These are phyloP conservation scores for Galbula dea DNA, from an alignment of 2,113 vertebrate species.

Conservation along the genomic window DNA sequence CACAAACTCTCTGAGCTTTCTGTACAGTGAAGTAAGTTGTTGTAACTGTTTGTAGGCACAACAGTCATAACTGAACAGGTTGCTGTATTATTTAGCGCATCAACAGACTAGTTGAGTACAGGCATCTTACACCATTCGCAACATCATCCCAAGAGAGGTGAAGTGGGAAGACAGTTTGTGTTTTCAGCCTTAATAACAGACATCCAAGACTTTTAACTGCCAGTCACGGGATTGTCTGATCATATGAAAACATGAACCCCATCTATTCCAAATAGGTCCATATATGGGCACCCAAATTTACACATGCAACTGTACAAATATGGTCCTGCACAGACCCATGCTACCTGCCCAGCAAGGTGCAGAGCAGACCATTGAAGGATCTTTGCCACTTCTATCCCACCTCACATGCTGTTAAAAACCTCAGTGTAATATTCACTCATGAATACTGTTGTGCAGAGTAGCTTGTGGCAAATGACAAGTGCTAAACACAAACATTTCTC, in stretches of 20 bases:
- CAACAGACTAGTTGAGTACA: accelerated
- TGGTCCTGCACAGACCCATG: background rate
- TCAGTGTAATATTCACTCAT: background rate
- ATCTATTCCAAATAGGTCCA: background rate
- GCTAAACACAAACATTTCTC: background rate
- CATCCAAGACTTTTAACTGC: background rate
- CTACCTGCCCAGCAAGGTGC: background rate
- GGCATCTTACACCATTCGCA: background rate
- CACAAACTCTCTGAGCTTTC: background rate
- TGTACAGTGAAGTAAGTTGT: background rate
- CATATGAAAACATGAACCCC: background rate
- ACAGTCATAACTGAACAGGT: background rate
- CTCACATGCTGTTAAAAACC: background rate
- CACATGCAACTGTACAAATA: background rate
- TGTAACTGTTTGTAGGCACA: background rate
- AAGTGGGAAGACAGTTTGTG: background rate
- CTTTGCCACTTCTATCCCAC: background rate
- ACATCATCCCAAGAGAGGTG: background rate
- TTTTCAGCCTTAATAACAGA: background rate
- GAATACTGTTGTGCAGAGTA: background rate
- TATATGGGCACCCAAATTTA: background rate
- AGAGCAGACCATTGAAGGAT: background rate
- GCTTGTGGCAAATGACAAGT: background rate
- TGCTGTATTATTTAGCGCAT: background rate
- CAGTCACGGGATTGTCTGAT: background rate